Conservation (phyloP, 2,888 invertebrate genomes). For the Noctuana brunneofusca region DNA sequence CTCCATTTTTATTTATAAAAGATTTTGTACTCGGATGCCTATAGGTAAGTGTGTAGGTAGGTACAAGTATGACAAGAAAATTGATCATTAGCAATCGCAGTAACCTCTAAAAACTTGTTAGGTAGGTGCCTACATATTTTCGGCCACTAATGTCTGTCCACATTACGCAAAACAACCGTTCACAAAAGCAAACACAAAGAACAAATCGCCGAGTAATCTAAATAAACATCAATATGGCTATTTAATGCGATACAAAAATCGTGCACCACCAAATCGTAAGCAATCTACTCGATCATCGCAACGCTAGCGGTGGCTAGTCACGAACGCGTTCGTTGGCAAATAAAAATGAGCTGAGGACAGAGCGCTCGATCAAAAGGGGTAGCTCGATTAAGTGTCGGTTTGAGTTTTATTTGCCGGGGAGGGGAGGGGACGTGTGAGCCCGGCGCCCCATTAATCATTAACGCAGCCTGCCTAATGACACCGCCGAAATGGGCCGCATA, state of each 20-base stretch:
- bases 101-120: not conserved
- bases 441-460: slow-evolving; percentile 82
- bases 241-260: slow-evolving; percentile 57
- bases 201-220: slow-evolving; percentile 33
- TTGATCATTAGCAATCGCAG: slow-evolving; percentile 1
- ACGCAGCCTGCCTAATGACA: slow-evolving; percentile 81
- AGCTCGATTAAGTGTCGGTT: slow-evolving; percentile 78
- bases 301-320: slow-evolving; percentile 54
- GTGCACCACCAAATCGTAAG: slow-evolving; percentile 57
- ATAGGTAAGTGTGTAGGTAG: not conserved
- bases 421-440: slow-evolving; percentile 62
- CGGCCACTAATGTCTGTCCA: slow-evolving; percentile 25
- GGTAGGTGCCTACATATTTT: slow-evolving; percentile 1
- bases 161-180: slow-evolving; percentile 29
- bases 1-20: too few species aligned
- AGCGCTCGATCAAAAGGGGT: slow-evolving; percentile 79
- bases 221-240: slow-evolving; percentile 41
- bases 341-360: slow-evolving; percentile 64
- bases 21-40: too few species aligned
- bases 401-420: slow-evolving; percentile 74
- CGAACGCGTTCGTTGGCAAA: slow-evolving; percentile 59
- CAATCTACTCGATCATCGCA: slow-evolving; percentile 57
- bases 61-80: not conserved
- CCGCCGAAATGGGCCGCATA: slow-evolving; percentile 72
- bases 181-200: slow-evolving; percentile 29